Percentiles rank a stretch among this genome's conserved stretches.
Evolutionary conservation across 1,140 invertebrate genomes (phyloP).

Genomic region (Cydia pomonella): DNA sequence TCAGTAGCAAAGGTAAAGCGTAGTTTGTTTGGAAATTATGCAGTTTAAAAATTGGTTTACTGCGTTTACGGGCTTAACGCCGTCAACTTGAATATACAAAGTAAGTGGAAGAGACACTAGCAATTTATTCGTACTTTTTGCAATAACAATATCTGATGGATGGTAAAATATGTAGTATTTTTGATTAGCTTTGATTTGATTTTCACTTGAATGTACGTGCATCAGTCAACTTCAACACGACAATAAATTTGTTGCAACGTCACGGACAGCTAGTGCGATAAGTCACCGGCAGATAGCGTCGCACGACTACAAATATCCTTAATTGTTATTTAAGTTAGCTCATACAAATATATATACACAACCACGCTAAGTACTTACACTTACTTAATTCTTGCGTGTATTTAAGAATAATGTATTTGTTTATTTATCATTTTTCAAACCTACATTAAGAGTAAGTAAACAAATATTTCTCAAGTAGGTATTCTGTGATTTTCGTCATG

Average conservation of each 20-base stretch:
- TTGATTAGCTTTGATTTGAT: no score
- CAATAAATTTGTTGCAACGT: slow-evolving; percentile 68
- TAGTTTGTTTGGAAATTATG: not conserved
- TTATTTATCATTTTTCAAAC: no score
- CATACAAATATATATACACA: not conserved
- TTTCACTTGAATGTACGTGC: no score
- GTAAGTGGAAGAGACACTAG: no score
- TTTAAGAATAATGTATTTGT: no score
- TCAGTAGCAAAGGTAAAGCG: not conserved
- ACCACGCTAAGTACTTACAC: no score
- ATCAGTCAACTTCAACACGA: no score
- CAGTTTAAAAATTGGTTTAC: not conserved
- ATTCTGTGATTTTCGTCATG: not conserved
- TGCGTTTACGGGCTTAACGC: not conserved
- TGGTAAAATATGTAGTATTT: no score
- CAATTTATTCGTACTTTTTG: no score
- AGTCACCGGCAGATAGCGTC: slow-evolving; percentile 33
- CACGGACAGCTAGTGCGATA: slow-evolving; percentile 50
- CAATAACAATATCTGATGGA: no score
- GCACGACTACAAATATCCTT: slow-evolving; percentile 1
- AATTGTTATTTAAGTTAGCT: not conserved
- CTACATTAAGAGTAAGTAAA: not conserved
- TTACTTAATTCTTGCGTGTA: no score
- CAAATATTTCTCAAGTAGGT: not conserved
- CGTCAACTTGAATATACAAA: no score